Percentiles rank a stretch among this genome's conserved stretches.
phyloP scores from a whole-genome alignment of 1,140 invertebrate species.

The Trachelipus rathkii region DNA sequence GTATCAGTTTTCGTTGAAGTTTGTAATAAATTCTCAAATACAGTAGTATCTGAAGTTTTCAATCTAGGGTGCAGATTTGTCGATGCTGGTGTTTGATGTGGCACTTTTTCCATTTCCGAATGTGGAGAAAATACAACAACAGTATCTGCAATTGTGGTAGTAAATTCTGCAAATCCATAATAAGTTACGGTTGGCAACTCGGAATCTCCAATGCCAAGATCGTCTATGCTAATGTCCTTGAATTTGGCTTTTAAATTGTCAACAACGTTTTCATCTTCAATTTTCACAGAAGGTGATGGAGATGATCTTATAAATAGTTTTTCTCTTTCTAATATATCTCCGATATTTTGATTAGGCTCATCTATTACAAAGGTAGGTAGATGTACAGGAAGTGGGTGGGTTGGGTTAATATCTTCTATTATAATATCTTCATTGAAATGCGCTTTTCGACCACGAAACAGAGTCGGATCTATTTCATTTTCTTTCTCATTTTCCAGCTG shows the following conservation, averaged over 20 bases:
- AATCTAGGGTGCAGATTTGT: slow-evolving; percentile 28
- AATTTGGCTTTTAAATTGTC: slow-evolving; percentile 33
- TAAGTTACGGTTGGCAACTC: slow-evolving; percentile 66
- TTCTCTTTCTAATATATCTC: slow-evolving; percentile 27
- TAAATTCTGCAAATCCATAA: slow-evolving; percentile 86
- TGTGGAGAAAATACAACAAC: slow-evolving; percentile 50
- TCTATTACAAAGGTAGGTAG: slow-evolving; percentile 43
- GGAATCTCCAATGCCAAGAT: slow-evolving; percentile 32
- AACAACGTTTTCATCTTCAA: slow-evolving; percentile 29
- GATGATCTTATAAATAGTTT: slow-evolving; percentile 14
- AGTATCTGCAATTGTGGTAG: slow-evolving; percentile 84
- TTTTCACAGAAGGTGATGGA: slow-evolving; percentile 23
- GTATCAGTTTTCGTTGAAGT: slow-evolving; percentile 19
- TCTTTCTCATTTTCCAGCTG: slow-evolving; percentile 25
- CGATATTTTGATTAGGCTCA: slow-evolving; percentile 31
- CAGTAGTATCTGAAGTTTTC: slow-evolving; percentile 19
- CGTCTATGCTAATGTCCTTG: slow-evolving; percentile 39
- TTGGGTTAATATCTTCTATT: slow-evolving; percentile 44
- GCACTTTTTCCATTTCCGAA: slow-evolving; percentile 2
- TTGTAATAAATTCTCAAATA: not conserved
- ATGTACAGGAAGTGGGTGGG: slow-evolving; percentile 28
- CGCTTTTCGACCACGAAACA: slow-evolving; percentile 33
- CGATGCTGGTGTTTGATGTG: slow-evolving; percentile 26
- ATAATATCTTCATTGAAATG: slow-evolving; percentile 25
- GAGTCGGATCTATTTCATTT: slow-evolving; percentile 36